Percentiles rank a stretch among this genome's conserved stretches.
Evolutionary conservation across 2,888 invertebrate genomes (phyloP).

Genomic region (Oscheius sp.): DNA sequence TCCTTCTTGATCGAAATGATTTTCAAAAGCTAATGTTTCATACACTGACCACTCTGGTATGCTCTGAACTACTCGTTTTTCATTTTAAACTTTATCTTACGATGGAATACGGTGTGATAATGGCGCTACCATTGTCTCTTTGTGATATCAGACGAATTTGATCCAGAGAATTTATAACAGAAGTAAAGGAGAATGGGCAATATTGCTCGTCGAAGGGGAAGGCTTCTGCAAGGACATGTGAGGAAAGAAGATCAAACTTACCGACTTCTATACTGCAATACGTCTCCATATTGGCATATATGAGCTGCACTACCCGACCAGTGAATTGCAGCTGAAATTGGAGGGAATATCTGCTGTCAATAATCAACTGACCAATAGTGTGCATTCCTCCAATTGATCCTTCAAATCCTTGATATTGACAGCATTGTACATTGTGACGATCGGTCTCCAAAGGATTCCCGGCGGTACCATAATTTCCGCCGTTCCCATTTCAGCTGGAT

Average conservation of each 20-base stretch:
- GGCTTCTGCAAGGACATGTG: background rate
- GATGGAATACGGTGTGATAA: background rate
- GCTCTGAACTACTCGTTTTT: background rate
- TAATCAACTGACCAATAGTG: background rate
- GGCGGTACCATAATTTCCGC: background rate
- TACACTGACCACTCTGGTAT: constrained; percentile 14
- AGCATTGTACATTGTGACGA: background rate
- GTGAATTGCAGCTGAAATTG: background rate
- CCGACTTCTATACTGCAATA: constrained; percentile 2
- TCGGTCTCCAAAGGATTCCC: background rate
- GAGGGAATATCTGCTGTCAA: no score
- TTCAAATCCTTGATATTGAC: constrained; percentile 13
- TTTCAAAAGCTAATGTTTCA: background rate
- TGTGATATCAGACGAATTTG: background rate
- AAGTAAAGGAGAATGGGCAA: background rate
- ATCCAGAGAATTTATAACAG: background rate
- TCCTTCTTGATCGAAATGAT: background rate
- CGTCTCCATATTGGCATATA: background rate
- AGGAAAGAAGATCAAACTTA: background rate
- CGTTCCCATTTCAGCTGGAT: constrained; percentile 16
- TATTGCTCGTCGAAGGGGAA: constrained; percentile 22
- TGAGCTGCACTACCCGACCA: background rate
- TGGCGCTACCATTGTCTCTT: background rate
- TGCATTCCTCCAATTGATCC: background rate
- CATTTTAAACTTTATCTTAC: no score